Evolutionary conservation across 2,113 vertebrate species (phyloP).

Genomic region (Sylvilagus bachmani): DNA sequence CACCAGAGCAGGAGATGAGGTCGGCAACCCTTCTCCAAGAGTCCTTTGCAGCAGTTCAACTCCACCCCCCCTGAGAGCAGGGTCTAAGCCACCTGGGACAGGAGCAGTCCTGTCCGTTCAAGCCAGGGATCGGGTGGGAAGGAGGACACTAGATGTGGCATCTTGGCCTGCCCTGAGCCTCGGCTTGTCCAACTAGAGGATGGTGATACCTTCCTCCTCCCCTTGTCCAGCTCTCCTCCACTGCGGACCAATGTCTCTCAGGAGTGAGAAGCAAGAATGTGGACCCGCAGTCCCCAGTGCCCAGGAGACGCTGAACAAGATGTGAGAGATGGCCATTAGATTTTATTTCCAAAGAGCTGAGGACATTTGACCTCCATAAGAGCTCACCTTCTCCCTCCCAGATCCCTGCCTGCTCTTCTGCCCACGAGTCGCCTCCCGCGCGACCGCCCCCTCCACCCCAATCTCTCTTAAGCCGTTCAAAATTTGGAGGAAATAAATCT

Average conservation of each 20-base stretch:
- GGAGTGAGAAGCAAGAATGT: neutral
- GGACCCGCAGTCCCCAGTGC: neutral
- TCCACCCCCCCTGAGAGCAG: neutral
- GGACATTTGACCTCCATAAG: slow-evolving; percentile 66
- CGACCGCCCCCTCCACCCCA: slow-evolving; percentile 49
- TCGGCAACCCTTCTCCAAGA: neutral
- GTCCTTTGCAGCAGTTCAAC: neutral
- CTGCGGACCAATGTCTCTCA: neutral
- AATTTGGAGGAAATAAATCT: slow-evolving; percentile 88
- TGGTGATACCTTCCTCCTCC: no score
- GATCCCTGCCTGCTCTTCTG: neutral
- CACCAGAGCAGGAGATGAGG: neutral
- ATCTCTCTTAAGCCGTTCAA: slow-evolving; percentile 82
- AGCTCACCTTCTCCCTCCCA: slow-evolving; percentile 56
- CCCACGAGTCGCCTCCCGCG: neutral
- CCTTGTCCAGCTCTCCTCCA: neutral
- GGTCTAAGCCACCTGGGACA: neutral
- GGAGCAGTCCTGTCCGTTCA: neutral
- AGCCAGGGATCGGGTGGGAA: neutral
- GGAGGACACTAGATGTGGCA: neutral
- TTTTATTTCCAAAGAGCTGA: slow-evolving; percentile 46
- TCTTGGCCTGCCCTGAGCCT: neutral
- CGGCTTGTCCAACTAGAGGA: neutral
- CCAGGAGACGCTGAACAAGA: neutral
- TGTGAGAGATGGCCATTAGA: slow-evolving; percentile 43